Evolutionary conservation across 2,888 invertebrate species (phyloP).

Genomic region (Deilephila elpenor): DNA sequence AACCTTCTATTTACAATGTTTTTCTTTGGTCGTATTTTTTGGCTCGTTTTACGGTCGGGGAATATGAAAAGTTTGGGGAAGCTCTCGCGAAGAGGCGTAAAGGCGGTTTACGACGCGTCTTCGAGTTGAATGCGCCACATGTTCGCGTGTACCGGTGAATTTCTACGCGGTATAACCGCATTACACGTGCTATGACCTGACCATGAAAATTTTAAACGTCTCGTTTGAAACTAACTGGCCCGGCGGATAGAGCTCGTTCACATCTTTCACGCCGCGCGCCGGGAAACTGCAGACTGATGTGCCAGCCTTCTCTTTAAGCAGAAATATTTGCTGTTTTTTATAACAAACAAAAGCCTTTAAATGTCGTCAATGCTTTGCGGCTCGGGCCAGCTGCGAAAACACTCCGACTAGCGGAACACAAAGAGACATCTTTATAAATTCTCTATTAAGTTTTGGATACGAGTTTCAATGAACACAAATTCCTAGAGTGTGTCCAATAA

Average conservation of each 20-base stretch:
- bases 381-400: slow-evolving; percentile 72
- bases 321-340: slow-evolving; percentile 54
- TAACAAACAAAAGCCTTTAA: slow-evolving; percentile 65
- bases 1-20: slow-evolving; percentile 82
- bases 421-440: slow-evolving; percentile 53
- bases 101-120: slow-evolving; percentile 83
- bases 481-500: slow-evolving; percentile 83
- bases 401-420: slow-evolving; percentile 18
- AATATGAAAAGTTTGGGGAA: slow-evolving; percentile 84
- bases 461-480: slow-evolving; percentile 83
- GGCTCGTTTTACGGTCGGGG: slow-evolving; percentile 80
- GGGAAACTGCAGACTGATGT: slow-evolving; percentile 49
- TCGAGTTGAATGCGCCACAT: slow-evolving; percentile 79
- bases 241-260: slow-evolving; percentile 47
- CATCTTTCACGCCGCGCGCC: slow-evolving; percentile 42
- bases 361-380: slow-evolving; percentile 63
- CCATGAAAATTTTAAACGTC: slow-evolving; percentile 81
- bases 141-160: slow-evolving; percentile 72
- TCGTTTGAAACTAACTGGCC: slow-evolving; percentile 69
- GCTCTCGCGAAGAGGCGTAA: slow-evolving; percentile 79
- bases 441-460: slow-evolving; percentile 83
- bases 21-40: slow-evolving; percentile 83
- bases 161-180: slow-evolving; percentile 73
- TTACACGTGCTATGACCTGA: slow-evolving; percentile 80
- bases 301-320: slow-evolving; percentile 48